These are phyloP conservation scores for Alcedo quadribrachys DNA, from an alignment of 2,797 vertebrate genomes.

Conservation along the genomic window DNA sequence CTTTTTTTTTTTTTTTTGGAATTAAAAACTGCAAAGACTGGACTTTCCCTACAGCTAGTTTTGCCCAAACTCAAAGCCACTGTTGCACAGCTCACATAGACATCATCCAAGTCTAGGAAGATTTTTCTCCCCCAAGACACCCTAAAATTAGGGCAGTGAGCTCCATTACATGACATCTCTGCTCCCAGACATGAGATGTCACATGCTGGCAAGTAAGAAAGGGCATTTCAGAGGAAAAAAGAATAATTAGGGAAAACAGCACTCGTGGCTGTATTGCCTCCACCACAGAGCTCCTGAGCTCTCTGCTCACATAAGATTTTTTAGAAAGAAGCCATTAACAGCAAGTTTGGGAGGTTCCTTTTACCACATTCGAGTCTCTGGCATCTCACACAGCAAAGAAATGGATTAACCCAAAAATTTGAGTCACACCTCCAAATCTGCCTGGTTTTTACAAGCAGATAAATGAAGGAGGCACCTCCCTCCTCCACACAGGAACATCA, in stretches of 20 bases:
- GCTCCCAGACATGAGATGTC: background rate
- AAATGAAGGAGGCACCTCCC: background rate
- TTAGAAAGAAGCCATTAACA: background rate
- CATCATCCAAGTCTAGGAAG: background rate
- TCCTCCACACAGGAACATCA: background rate
- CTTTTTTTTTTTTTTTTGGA: background rate
- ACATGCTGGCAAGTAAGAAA: background rate
- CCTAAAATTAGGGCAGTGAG: background rate
- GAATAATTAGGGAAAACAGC: background rate
- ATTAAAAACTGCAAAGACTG: background rate
- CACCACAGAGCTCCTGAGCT: background rate
- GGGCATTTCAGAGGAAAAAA: background rate
- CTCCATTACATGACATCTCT: rapidly evolving
- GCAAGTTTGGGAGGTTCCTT: background rate
- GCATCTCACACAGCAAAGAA: background rate
- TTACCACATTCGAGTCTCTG: background rate
- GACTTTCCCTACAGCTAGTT: background rate
- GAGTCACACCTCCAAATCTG: background rate
- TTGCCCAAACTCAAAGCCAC: background rate
- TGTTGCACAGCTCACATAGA: rapidly evolving
- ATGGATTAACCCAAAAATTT: background rate
- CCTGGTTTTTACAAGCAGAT: background rate
- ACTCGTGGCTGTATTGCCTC: background rate
- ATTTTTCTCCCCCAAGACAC: background rate
- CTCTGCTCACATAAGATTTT: background rate